Conservation (phyloP, 2,113 vertebrate species). For the Rhinopithecus roxellana region DNA sequence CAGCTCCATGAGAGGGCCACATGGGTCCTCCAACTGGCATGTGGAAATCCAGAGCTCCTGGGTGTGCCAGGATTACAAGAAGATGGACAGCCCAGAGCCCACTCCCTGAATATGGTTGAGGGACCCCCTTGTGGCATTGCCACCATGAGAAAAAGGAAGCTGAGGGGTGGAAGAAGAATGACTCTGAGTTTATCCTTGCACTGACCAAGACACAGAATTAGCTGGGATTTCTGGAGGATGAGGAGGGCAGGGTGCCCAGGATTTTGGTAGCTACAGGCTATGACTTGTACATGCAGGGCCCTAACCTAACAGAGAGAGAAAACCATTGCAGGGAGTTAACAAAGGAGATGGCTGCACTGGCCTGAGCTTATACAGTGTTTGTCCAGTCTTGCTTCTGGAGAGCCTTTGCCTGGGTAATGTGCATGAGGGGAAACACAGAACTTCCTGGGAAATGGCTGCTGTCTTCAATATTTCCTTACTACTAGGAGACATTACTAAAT, state of each 20-base stretch:
- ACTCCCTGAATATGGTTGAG: neutral
- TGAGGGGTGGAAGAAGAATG: neutral
- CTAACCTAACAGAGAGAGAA: neutral
- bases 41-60: neutral
- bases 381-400: neutral
- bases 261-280: neutral
- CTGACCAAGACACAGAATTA: neutral
- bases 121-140: neutral
- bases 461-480: neutral
- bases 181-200: neutral
- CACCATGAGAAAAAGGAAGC: neutral
- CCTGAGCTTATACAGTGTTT: neutral
- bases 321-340: neutral
- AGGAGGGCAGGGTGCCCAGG: neutral
- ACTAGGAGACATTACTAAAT: neutral
- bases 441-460: neutral
- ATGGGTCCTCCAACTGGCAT: neutral
- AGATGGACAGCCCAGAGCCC: neutral
- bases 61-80: neutral
- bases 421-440: neutral
- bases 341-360: neutral
- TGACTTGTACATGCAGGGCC: neutral
- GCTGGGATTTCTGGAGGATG: neutral
- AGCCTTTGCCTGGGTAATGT: neutral
- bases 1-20: neutral